Evolutionary conservation across 2,113 vertebrate genomes (phyloP), one percentile per base, ranked within the genome.

Genomic region (Sus scrofa): DNA sequence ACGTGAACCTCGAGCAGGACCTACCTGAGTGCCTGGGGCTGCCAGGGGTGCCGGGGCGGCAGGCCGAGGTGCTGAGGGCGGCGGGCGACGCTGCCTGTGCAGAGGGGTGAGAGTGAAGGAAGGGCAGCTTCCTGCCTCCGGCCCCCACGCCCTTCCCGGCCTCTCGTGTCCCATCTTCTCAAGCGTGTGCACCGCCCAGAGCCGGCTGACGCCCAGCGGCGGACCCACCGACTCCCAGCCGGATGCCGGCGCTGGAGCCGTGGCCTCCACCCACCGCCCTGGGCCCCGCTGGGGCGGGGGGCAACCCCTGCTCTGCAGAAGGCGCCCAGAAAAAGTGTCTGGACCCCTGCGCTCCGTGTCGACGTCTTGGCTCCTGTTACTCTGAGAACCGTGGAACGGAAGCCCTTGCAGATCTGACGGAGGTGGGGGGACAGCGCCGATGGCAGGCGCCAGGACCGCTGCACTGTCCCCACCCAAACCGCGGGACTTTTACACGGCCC

Each of bases 21-120:
- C 52, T 56, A 79, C 77, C 77, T 79, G 77, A 24, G 54, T 3
- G 13, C 22, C 54, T 37, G 77, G n/a, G 54, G 54, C 54, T 58
- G 13, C 7, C 77, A 34, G 77, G 77, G 2, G 77, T 22, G 24
- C 15, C 0, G 32, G 6, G 77, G 77, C 0, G 0, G 58, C 54
- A 37, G 77, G 77, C 54, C 1, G 2, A 16, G n/a, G 77, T 34
- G 54, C 77, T 79, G 77, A 26, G 77, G 77, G 32, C n/a, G 54
- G 20, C 9, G 54, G 77, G 77, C 20, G 20, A 79, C 24, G 77
- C 77, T 37, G 77, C 77, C 77, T 79, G 77, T 16, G 3, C 4
- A 12, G 27, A 24, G 3, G n/a, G n/a, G 65, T 6, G 54, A 9
- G 20, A 58, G 22, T 2, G 12, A 32, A 16, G 0, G 9, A 7